Base-by-base conservation (phyloP, 2,113 vertebrate species). In the Cettia cetti region DNA sequence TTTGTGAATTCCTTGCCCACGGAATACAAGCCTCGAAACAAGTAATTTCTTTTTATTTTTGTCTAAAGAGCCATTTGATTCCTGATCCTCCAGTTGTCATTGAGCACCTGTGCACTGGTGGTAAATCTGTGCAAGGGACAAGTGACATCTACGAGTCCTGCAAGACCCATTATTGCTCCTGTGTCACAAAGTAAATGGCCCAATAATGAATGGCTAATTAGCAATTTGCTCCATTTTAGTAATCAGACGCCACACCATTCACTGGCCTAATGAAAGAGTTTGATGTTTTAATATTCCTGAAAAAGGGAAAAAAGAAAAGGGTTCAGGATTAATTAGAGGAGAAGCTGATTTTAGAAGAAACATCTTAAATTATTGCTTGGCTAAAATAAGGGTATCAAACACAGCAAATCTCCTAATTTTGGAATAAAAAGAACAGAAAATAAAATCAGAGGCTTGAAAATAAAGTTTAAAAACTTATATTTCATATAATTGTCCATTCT, bases 1-100 rank as follows among this genome's bases (percentile, higher is more conserved):
- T 12, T 27, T 9, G 0, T 52, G 4, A 64, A 19, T 45, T 79
- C 35, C 37, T 56, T 28, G 4, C n/a, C 78, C 14, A 0, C 0
- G 14, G 11, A 42, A 66, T 10, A 5, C 0, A 0, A 60, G 40
- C 13, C 57, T 40, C 7, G 6, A 49, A n/a, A 44, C 11, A 5
- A 30, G 54, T 33, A 9, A 39, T 71, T 66, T n/a, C 13, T 3
- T 28, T 47, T 65, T 12, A 7, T 11, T 53, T 89, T 53, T 26
- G 5, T 11, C 30, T 9, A 2, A 37, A 53, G 30, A 3, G 0
- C 22, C 14, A 0, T n/a, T 64, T 4, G 15, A 9, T 24, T 56
- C 27, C 16, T 52, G 10, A 37, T 23, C 6, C 50, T 57, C 20
- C 0, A 0, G 14, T 2, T 31, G 50, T 17, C 16, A 6, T 2